These are phyloP conservation scores for Coleophora flavipennella DNA, from an alignment of 2,888 invertebrate genomes.

Conservation along the genomic window DNA sequence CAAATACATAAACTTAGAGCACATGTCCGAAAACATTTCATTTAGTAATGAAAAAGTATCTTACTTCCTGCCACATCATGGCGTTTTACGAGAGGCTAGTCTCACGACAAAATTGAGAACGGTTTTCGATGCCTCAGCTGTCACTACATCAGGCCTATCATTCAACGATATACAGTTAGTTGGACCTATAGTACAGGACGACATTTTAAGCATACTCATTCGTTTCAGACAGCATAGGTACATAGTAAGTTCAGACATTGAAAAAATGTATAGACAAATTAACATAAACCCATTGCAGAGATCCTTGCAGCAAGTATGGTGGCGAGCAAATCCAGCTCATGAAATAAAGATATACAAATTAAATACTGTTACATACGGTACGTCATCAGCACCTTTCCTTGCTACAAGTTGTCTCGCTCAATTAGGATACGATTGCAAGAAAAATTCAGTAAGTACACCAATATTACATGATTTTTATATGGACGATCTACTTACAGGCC, in stretches of 20 bases:
- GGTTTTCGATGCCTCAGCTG: neutral
- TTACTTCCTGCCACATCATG: conserved; percentile 12
- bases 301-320: conserved; percentile 5
- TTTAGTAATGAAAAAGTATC: neutral
- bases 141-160: conserved; percentile 2
- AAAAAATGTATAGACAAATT: conserved; percentile 14
- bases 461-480: conserved; percentile 22
- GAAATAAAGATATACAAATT: conserved; percentile 7
- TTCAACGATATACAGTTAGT: conserved; percentile 10
- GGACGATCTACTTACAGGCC: conserved; percentile 17
- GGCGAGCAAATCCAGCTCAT: conserved; percentile 9
- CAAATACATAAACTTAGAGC: conserved; percentile 1
- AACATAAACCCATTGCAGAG: neutral
- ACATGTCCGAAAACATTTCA: conserved; percentile 1
- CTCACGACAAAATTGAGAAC: conserved; percentile 3
- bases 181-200: conserved; percentile 7
- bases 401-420: conserved; percentile 18
- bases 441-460: conserved; percentile 10
- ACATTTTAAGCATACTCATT: conserved; percentile 6
- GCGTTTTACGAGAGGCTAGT: conserved; percentile 11
- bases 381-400: conserved; percentile 20
- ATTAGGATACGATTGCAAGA: conserved; percentile 14
- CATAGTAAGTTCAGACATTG: conserved; percentile 11
- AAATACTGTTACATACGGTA: conserved; percentile 17
- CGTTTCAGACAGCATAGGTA: conserved; percentile 8